Conservation (phyloP, 2,888 invertebrate genomes). For the Tanypteryx hageni region DNA sequence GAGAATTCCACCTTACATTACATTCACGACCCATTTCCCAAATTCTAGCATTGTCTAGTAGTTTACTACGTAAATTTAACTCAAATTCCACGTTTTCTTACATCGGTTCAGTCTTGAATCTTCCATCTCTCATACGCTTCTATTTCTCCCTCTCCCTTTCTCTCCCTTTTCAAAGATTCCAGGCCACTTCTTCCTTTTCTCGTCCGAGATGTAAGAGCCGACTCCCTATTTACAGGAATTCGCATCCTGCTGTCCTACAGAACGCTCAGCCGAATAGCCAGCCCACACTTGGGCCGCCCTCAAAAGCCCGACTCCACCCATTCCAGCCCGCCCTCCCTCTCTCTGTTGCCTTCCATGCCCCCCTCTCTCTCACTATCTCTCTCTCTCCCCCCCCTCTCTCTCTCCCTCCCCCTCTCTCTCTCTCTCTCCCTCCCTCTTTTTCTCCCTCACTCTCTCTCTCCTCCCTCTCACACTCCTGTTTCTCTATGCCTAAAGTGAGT, state of each 20-base stretch:
- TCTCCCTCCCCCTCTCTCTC: neutral
- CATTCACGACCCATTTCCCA: neutral
- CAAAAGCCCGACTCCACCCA: neutral
- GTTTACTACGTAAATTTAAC: neutral
- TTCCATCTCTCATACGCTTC: constrained; percentile 10
- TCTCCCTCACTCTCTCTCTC: neutral
- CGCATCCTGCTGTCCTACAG: constrained; percentile 1
- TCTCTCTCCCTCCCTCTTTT: neutral
- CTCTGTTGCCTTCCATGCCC: neutral
- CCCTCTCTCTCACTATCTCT: neutral
- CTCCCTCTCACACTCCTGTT: neutral
- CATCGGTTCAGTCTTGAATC: neutral
- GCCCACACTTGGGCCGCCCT: neutral
- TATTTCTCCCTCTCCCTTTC: neutral
- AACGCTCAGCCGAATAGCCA: neutral
- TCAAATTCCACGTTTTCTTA: neutral
- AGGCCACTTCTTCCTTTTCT: neutral
- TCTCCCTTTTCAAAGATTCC: neutral
- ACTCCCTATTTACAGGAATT: neutral
- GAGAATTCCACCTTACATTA: neutral
- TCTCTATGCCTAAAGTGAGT: neutral
- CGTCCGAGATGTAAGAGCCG: neutral
- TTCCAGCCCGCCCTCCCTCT: neutral
- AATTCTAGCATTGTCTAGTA: neutral
- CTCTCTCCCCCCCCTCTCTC: neutral